Conservation (phyloP, 2,113 vertebrate species). For the Arvicanthis niloticus region DNA sequence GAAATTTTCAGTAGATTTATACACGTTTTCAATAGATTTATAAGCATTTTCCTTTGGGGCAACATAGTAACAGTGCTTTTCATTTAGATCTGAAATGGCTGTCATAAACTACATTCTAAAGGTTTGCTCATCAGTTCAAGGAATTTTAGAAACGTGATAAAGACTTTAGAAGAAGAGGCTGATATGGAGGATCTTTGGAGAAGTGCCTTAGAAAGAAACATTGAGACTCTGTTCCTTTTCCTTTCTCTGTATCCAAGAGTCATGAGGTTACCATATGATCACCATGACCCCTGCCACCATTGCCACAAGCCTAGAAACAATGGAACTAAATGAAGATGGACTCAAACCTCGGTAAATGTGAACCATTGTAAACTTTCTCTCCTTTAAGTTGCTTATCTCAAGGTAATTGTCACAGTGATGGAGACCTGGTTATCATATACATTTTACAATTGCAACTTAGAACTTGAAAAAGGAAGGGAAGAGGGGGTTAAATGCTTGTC, state of each 20-base stretch:
- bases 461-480: neutral
- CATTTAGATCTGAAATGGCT: neutral
- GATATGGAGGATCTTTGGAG: neutral
- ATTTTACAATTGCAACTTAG: slow-evolving; percentile 11
- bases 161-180: neutral
- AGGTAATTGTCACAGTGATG: neutral
- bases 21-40: neutral
- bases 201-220: neutral
- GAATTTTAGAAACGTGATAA: neutral
- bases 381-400: neutral
- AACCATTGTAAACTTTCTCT: neutral
- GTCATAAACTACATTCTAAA: neutral
- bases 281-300: neutral
- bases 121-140: neutral
- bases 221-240: neutral
- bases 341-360: neutral
- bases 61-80: neutral
- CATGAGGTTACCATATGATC: neutral
- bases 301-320: neutral
- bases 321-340: neutral
- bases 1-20: neutral
- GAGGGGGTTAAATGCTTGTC: slow-evolving; percentile 38
- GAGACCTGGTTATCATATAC: neutral
- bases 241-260: neutral
- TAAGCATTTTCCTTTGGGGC: neutral